Conservation (phyloP, 2,113 vertebrate genomes). For the Sceloporus tristichus region DNA sequence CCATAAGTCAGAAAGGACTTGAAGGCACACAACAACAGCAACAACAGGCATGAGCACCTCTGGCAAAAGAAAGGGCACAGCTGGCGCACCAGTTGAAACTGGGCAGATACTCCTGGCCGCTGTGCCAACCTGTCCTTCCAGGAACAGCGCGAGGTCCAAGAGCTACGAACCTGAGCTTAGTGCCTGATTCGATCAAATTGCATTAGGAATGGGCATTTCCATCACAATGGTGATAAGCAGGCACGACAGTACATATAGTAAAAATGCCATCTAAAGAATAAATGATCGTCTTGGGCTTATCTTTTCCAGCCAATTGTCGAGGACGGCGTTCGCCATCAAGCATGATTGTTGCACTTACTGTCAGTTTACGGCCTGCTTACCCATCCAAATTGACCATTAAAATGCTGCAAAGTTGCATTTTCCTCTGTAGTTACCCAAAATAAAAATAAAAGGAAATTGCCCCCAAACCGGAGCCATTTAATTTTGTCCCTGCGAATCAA, state of each 20-base stretch:
- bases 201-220: not conserved
- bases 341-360: not conserved
- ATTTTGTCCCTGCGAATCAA: slow-evolving; percentile 61
- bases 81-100: too few relatives aligned
- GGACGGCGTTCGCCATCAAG: not conserved
- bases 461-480: slow-evolving; percentile 56
- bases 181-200: not conserved
- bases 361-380: not conserved
- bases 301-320: not conserved
- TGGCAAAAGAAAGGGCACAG: too few relatives aligned
- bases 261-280: not conserved
- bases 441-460: slow-evolving; percentile 19
- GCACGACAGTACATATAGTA: not conserved
- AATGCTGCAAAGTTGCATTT: slow-evolving; percentile 62
- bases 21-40: too few relatives aligned
- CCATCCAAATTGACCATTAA: slow-evolving; percentile 62
- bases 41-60: too few relatives aligned
- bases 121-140: too few relatives aligned
- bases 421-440: slow-evolving; percentile 43
- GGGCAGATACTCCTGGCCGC: too few relatives aligned
- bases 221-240: not conserved
- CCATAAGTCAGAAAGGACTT: too few relatives aligned
- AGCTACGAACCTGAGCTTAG: not conserved
- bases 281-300: not conserved
- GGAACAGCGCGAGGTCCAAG: too few relatives aligned